These are phyloP conservation scores for Electrona antarctica DNA, from an alignment of 2,113 vertebrate species.

Conservation along the genomic window DNA sequence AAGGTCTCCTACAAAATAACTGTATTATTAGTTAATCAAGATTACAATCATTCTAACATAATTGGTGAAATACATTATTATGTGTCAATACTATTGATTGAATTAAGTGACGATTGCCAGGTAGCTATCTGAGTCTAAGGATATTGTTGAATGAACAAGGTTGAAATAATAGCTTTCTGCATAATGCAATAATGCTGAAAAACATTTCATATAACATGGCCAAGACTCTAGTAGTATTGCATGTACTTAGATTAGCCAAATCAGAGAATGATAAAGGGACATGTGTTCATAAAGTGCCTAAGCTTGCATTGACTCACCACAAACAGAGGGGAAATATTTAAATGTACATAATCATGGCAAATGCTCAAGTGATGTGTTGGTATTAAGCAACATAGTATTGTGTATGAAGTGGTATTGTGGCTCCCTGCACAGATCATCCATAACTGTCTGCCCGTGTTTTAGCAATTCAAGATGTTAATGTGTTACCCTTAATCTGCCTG, in stretches of 20 bases:
- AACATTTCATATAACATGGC: neutral
- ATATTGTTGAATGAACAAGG: neutral
- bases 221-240: neutral
- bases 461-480: conserved; percentile 11
- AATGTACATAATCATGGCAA: conserved; percentile 12
- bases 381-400: neutral
- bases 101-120: neutral
- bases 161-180: neutral
- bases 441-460: conserved; percentile 25
- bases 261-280: conserved; percentile 28
- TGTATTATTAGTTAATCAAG: neutral
- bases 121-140: neutral
- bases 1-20: neutral
- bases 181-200: neutral
- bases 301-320: conserved; percentile 43
- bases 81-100: too few species aligned
- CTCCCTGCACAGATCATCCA: conserved; percentile 20
- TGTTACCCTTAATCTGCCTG: neutral
- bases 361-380: conserved; percentile 4
- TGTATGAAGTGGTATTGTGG: conserved; percentile 12
- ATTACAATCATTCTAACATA: neutral
- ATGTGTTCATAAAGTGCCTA: conserved; percentile 24
- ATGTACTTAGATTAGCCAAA: conserved; percentile 2
- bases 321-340: conserved; percentile 24
- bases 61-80: neutral